Percentiles rank a stretch among this genome's conserved stretches.
phyloP scores from a whole-genome alignment of 2,888 invertebrate species.

The Polylopha cassiicola region DNA sequence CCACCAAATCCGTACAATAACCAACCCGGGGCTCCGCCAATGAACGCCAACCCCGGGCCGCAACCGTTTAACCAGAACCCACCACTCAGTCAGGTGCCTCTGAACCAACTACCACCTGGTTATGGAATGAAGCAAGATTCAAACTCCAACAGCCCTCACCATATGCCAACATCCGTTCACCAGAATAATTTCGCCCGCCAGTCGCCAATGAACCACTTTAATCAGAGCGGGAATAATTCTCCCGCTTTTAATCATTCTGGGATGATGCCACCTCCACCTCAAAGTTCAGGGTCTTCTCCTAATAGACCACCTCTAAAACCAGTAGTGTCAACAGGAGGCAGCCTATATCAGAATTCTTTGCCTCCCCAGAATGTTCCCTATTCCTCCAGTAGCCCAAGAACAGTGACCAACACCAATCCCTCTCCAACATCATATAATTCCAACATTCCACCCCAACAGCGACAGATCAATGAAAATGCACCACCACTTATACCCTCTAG shows the following conservation, averaged over 20 bases:
- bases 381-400: conserved; percentile 40
- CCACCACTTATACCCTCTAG: conserved; percentile 67
- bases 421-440: conserved; percentile 45
- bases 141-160: conserved; percentile 58
- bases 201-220: conserved; percentile 51
- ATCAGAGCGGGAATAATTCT: conserved; percentile 61
- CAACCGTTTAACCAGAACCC: conserved; percentile 44
- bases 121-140: conserved; percentile 56
- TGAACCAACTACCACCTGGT: conserved; percentile 52
- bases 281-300: conserved; percentile 50
- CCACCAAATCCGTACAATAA: conserved; percentile 62
- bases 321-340: conserved; percentile 25
- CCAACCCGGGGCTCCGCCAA: conserved; percentile 44
- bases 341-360: conserved; percentile 36
- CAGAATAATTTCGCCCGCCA: conserved; percentile 33
- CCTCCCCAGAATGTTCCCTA: conserved; percentile 37
- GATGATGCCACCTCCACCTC: conserved; percentile 40
- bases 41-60: conserved; percentile 46
- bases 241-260: conserved; percentile 66
- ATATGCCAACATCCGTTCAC: conserved; percentile 33
- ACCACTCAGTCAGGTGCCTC: conserved; percentile 49
- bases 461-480: conserved; percentile 66
- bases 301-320: conserved; percentile 36
- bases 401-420: conserved; percentile 40
- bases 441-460: conserved; percentile 40